Percentiles rank a stretch among this genome's conserved stretches.
These are phyloP conservation scores for Hymenopus coronatus DNA, from an alignment of 2,888 invertebrate genomes.

Conservation along the genomic window DNA sequence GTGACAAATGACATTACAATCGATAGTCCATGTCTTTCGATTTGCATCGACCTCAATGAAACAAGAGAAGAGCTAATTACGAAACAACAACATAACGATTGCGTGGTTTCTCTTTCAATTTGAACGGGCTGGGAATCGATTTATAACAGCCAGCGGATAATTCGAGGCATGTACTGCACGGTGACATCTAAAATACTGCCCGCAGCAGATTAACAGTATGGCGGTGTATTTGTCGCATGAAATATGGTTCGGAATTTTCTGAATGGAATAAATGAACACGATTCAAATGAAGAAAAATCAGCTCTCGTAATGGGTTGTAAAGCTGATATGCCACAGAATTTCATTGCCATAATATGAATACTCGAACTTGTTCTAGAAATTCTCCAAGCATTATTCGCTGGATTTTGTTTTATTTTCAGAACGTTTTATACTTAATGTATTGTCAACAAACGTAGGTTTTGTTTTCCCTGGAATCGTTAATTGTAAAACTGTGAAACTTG, in stretches of 20 bases:
- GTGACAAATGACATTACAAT: neutral
- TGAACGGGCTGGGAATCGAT: neutral
- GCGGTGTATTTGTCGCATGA: neutral
- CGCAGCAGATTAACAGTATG: neutral
- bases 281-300: neutral
- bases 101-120: neutral
- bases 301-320: neutral
- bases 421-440: too few relatives aligned
- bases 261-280: neutral
- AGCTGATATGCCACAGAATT: neutral
- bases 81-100: neutral
- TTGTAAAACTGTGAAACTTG: too few relatives aligned
- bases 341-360: neutral
- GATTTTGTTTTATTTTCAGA: too few relatives aligned
- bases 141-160: neutral
- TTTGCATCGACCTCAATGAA: neutral
- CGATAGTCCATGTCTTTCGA: neutral
- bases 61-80: neutral
- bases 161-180: neutral
- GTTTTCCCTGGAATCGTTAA: too few relatives aligned
- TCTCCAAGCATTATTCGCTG: too few relatives aligned
- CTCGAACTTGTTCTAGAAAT: too few relatives aligned
- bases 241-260: neutral
- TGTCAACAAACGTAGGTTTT: too few relatives aligned
- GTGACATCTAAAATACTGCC: neutral